These are phyloP conservation scores for Verasper variegatus DNA, from an alignment of 2,113 vertebrate genomes.

Conservation along the genomic window DNA sequence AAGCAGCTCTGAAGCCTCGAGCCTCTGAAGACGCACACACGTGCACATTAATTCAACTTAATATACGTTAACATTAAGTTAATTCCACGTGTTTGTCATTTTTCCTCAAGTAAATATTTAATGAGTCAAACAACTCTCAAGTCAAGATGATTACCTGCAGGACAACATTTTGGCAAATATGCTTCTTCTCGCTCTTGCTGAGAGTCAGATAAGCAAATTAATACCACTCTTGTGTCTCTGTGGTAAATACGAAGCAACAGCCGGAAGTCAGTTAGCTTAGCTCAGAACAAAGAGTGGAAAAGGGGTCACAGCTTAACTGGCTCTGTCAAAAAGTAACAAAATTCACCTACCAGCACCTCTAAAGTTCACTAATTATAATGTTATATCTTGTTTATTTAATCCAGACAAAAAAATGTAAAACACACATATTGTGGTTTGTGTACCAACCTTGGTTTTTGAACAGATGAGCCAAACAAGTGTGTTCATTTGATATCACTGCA, in stretches of 20 bases:
- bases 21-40: neutral
- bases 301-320: neutral
- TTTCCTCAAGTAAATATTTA: neutral
- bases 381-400: neutral
- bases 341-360: neutral
- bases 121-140: neutral
- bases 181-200: neutral
- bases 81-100: neutral
- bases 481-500: too few relatives aligned
- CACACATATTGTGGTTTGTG: too few relatives aligned
- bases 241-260: neutral
- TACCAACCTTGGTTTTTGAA: too few relatives aligned
- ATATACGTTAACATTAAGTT: neutral
- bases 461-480: too few relatives aligned
- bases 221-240: too few relatives aligned
- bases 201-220: neutral
- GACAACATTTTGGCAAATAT: neutral
- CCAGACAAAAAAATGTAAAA: too few relatives aligned
- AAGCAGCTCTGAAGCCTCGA: constrained; percentile 8
- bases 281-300: neutral
- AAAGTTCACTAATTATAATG: neutral
- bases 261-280: neutral
- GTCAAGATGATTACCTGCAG: neutral
- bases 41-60: neutral
- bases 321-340: neutral